phyloP scores from a whole-genome alignment of 53 echinoderm and acorn worm genomes.

The Astropecten irregularis region DNA sequence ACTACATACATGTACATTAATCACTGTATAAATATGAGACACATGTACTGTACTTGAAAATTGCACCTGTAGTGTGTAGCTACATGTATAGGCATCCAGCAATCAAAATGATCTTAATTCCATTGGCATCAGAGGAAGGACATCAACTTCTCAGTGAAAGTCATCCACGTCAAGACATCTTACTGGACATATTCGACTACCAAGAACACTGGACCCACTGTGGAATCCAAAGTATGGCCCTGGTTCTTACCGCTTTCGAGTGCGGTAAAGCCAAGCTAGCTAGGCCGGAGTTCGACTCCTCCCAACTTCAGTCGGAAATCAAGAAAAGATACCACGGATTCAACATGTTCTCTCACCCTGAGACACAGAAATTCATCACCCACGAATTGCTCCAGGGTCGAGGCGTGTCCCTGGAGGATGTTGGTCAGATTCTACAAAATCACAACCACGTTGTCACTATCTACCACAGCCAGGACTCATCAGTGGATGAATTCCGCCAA shows the following conservation, averaged over 20 bases:
- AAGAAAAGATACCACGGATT: neutral
- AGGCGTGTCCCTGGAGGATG: slow-evolving; percentile 10
- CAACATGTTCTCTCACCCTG: slow-evolving; percentile 3
- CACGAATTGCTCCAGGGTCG: neutral
- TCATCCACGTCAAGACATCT: neutral
- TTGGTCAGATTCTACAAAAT: neutral
- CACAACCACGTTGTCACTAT: neutral
- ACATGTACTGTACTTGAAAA: too few species aligned
- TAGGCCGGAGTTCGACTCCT: too few species aligned
- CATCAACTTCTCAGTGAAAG: neutral
- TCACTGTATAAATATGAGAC: too few species aligned
- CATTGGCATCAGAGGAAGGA: neutral
- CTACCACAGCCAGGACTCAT: neutral
- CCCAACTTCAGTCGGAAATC: too few species aligned
- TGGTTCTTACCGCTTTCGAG: neutral
- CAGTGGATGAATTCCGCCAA: slow-evolving; percentile 39
- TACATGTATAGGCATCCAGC: too few species aligned
- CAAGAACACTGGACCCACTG: neutral
- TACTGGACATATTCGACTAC: neutral
- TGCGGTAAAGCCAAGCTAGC: neutral
- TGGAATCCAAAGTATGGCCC: neutral
- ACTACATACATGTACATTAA: too few species aligned
- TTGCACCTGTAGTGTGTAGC: too few species aligned
- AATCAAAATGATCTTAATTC: neutral
- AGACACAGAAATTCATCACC: neutral